Evolutionary conservation across 2,113 vertebrate species (phyloP), one percentile per base, ranked within the genome.

Genomic region (Engraulis encrasicolus): DNA sequence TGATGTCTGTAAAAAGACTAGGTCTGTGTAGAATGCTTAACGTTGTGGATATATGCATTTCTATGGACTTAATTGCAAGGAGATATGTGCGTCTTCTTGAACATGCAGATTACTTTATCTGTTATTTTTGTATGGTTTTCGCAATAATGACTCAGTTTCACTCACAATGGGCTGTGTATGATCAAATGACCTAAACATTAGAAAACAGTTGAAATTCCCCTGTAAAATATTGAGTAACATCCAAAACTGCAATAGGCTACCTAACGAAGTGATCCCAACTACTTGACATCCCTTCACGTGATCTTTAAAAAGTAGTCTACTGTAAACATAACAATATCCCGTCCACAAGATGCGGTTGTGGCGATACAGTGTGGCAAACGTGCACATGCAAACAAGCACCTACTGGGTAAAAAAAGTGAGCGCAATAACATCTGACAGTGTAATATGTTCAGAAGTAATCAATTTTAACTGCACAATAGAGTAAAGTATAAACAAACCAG

Each of bases 171-270:
- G 40, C 40, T 58, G 6, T 58, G 54, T 58, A 58, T 58, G 7
- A 58, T n/a, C 2, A n/a, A 58, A 58, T 58, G 86, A 90, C 84
- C 89, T 88, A 93, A 91, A 91, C 92, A 9, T 45, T 45, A 45
- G 40, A 45, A 3, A 45, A 3, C 40, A 9, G 40, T 45, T 45
- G 40, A 3, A 45, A 45, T 45, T 9, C 40, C 9, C 40, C 40
- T 5, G 4, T 45, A 45, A 45, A 45, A 92, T 87, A 90, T 83
- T 92, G 94, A 95, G 92, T 95, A 93, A 94, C 90, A 89, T 91
- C 92, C 90, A 45, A 45, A 5, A 9, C 40, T 45, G 40, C 4
- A 45, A 45, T 45, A 45, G n/a, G n/a, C n/a, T n/a, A n/a, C n/a
- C n/a, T n/a, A n/a, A n/a, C n/a, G n/a, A n/a, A n/a, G n/a, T n/a